Evolutionary conservation across 2,888 invertebrate genomes (phyloP).

Genomic region (Axea sp.): DNA sequence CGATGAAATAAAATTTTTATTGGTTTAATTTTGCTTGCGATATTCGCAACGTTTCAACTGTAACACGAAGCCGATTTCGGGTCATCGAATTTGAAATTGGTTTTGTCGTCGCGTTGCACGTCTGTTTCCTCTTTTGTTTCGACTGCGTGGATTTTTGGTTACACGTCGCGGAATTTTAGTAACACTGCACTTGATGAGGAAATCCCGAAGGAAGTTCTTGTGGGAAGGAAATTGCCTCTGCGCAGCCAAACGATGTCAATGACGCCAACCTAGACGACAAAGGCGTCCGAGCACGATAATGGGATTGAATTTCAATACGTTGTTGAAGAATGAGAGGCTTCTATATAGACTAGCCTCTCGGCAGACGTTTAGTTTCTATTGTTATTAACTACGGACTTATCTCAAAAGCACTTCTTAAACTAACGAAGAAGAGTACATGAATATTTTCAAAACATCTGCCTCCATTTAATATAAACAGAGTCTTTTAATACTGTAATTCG

Average conservation of each 20-base stretch:
- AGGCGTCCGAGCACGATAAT: conserved; percentile 54
- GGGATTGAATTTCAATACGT: conserved; percentile 71
- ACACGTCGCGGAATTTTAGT: conserved; percentile 9
- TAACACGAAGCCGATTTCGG: background rate
- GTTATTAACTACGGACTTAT: conserved; percentile 51
- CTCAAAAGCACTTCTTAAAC: conserved; percentile 38
- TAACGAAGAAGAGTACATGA: conserved; percentile 25
- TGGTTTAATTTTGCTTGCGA: background rate
- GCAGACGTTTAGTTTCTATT: conserved; percentile 56
- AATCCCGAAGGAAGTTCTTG: conserved; percentile 11
- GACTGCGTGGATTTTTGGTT: background rate
- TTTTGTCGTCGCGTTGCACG: too few relatives aligned
- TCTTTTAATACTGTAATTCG: too few relatives aligned
- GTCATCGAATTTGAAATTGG: conserved; percentile 3
- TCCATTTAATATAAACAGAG: background rate
- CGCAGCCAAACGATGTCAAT: conserved; percentile 63
- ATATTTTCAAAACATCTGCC: conserved; percentile 40
- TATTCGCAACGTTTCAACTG: background rate
- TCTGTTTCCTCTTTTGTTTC: background rate
- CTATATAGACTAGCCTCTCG: conserved; percentile 56
- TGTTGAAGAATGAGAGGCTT: conserved; percentile 68
- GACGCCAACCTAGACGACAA: conserved; percentile 65
- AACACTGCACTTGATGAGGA: background rate
- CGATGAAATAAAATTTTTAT: conserved; percentile 4
- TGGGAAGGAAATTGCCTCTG: conserved; percentile 48